These are phyloP conservation scores for Pseudois nayaur DNA, from an alignment of 2,113 vertebrate species.

Conservation along the genomic window DNA sequence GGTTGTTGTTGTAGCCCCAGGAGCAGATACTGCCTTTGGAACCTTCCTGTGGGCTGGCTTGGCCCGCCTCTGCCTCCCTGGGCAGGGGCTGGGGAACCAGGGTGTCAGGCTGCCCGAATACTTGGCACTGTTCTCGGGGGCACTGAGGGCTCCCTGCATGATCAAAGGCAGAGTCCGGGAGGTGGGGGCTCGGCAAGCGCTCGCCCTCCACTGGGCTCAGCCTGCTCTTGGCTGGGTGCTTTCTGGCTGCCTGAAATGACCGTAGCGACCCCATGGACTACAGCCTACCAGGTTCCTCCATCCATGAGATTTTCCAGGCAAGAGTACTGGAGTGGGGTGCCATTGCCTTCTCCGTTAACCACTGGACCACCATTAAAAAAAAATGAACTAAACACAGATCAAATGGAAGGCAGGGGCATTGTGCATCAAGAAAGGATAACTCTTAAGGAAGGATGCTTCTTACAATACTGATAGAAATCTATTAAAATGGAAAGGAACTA, in stretches of 20 bases:
- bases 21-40: constrained; percentile 73
- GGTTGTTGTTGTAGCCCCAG: constrained; percentile 60
- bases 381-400: not conserved
- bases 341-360: not conserved
- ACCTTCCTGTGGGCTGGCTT: constrained; percentile 46
- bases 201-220: not conserved
- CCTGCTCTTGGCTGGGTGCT: not conserved
- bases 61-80: constrained; percentile 32
- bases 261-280: not conserved
- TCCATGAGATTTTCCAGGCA: not conserved
- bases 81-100: constrained; percentile 46
- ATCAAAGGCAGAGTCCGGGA: constrained; percentile 56
- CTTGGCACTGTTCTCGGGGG: constrained; percentile 52
- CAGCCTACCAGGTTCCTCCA: not conserved
- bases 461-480: not conserved
- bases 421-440: not conserved
- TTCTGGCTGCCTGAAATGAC: constrained; percentile 6
- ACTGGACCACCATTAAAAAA: not conserved
- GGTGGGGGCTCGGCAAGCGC: not conserved
- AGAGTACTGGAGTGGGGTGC: not conserved
- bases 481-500: not conserved
- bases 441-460: not conserved
- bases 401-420: not conserved
- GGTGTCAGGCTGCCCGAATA: constrained; percentile 73
- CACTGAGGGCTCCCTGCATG: constrained; percentile 50